A percentile compares a stretch with the other conserved stretches of the same genome.
phyloP scores from a whole-genome alignment of 2,113 vertebrate genomes.

The Sceloporus undulatus region DNA sequence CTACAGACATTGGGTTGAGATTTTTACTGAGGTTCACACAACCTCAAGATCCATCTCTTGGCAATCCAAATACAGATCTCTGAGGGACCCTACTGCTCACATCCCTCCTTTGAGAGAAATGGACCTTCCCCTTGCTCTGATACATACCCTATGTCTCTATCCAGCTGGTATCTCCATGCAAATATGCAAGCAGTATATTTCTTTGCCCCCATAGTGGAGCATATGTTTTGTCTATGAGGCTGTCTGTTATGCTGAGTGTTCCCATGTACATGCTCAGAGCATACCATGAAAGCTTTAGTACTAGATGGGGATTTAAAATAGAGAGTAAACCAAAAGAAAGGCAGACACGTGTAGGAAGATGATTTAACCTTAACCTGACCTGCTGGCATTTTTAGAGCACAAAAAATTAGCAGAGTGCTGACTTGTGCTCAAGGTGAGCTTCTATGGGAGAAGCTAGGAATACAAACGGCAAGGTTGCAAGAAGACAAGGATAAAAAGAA shows the following conservation, averaged over 20 bases:
- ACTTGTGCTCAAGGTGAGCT: conserved; percentile 22
- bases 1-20: too few species aligned
- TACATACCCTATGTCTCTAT: not conserved
- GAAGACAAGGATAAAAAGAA: conserved; percentile 29
- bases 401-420: conserved; percentile 11
- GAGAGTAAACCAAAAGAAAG: not conserved
- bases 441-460: conserved; percentile 5
- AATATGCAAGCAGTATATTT: not conserved
- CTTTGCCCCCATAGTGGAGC: conserved; percentile 5
- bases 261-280: not conserved
- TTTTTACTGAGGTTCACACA: too few species aligned
- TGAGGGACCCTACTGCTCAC: too few species aligned
- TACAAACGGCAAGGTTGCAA: conserved; percentile 13
- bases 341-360: not conserved
- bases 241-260: not conserved
- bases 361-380: conserved; percentile 7
- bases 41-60: too few species aligned
- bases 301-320: not conserved
- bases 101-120: too few species aligned
- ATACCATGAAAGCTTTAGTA: not conserved
- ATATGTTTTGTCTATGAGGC: not conserved
- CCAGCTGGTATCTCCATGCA: not conserved
- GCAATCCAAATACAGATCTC: too few species aligned
- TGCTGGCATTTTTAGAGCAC: not conserved
- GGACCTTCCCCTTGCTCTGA: too few species aligned